Percentiles rank a stretch among this genome's conserved stretches.
Evolutionary conservation across 1,140 invertebrate species (phyloP).

Genomic region (Hypsibius dujardini): DNA sequence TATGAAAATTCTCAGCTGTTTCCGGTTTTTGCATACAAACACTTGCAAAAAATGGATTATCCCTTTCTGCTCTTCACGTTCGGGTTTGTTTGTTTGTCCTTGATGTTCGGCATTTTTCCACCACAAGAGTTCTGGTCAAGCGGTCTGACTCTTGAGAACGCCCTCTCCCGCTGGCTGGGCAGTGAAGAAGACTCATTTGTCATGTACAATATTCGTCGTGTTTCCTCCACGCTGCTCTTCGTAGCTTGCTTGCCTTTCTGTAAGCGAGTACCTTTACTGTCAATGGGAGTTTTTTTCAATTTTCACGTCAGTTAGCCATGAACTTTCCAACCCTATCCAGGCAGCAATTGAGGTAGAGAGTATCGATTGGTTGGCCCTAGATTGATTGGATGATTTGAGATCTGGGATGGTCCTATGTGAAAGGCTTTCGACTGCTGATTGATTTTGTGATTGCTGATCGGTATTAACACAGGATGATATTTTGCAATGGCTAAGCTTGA

Average conservation of each 20-base stretch:
- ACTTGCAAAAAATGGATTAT: no score
- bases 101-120: neutral
- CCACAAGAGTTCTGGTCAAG: neutral
- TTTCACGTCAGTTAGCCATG: neutral
- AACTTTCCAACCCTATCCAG: no score
- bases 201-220: neutral
- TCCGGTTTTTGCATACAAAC: no score
- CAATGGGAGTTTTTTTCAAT: neutral
- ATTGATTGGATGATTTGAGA: no score
- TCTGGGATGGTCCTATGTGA: no score
- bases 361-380: no score
- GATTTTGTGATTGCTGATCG: no score
- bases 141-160: neutral
- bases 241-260: neutral
- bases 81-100: neutral
- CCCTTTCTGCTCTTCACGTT: neutral
- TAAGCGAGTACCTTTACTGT: neutral
- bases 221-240: neutral
- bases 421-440: no score
- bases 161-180: neutral
- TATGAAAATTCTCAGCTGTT: no score
- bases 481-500: no score
- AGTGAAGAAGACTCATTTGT: neutral
- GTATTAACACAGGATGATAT: no score
- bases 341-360: no score